Evolutionary conservation across 2,113 vertebrate genomes (phyloP).

Genomic region (Cinclus mexicanus): DNA sequence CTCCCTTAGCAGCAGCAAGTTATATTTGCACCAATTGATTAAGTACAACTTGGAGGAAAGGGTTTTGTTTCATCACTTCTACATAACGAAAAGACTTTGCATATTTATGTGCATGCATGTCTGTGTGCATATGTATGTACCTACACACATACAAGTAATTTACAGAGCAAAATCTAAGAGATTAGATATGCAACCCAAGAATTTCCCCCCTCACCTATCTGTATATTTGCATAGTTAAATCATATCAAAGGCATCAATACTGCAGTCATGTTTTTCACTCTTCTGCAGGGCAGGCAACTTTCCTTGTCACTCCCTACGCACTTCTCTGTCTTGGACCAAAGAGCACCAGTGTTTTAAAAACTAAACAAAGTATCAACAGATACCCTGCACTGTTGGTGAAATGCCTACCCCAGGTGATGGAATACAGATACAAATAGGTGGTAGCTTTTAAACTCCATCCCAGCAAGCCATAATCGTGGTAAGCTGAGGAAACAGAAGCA

Average conservation of each 20-base stretch:
- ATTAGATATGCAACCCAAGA: constrained; percentile 24
- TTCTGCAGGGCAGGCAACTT: constrained; percentile 12
- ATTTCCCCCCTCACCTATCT: constrained; percentile 24
- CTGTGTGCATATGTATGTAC: constrained; percentile 8
- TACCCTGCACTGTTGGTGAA: constrained; percentile 34
- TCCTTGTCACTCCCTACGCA: background rate
- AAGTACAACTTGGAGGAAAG: constrained; percentile 32
- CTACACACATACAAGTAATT: background rate
- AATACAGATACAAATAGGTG: constrained; percentile 57
- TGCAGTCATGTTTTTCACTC: constrained; percentile 10
- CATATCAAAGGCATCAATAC: constrained; percentile 52
- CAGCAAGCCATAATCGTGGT: background rate
- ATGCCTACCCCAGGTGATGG: constrained; percentile 34
- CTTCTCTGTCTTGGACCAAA: constrained; percentile 7
- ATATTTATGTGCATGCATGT: constrained; percentile 40
- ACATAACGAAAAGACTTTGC: constrained; percentile 33
- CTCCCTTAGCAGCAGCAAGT: constrained; percentile 41
- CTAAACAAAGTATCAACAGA: background rate
- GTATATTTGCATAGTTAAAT: constrained; percentile 43
- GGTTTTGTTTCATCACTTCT: constrained; percentile 56
- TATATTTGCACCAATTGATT: constrained; percentile 1
- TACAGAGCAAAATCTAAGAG: constrained; percentile 5
- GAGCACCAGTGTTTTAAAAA: constrained; percentile 53
- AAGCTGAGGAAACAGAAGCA: background rate
- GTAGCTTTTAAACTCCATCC: constrained; percentile 6